phyloP scores from a whole-genome alignment of 2,797 vertebrate species.

The Glyptemys insculpta region DNA sequence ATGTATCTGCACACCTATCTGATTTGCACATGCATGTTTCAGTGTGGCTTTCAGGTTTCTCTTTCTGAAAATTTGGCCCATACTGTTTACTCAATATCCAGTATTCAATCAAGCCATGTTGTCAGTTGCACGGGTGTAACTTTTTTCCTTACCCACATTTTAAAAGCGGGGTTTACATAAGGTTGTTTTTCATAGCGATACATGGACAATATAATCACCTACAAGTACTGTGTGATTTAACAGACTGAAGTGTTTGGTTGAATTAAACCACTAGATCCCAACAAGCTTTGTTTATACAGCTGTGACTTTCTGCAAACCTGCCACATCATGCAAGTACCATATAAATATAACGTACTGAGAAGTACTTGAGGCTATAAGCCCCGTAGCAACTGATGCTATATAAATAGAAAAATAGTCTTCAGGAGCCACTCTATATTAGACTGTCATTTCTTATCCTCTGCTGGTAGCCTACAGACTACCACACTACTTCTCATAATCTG shows the following conservation, averaged over 20 bases:
- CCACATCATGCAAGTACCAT: background rate
- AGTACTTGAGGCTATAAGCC: background rate
- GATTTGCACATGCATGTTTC: background rate
- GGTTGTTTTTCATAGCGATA: slow-evolving; percentile 8
- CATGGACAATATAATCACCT: background rate
- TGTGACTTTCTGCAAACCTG: slow-evolving; percentile 42
- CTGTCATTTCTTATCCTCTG: background rate
- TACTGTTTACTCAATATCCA: background rate
- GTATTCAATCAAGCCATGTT: background rate
- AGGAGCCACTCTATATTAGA: slow-evolving; percentile 58
- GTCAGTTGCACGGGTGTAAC: background rate
- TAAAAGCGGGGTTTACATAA: background rate
- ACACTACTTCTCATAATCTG: background rate
- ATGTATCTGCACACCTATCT: background rate
- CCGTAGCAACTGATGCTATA: slow-evolving; percentile 49
- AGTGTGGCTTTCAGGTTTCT: background rate
- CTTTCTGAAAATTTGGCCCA: background rate
- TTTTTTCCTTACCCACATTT: background rate
- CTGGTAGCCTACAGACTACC: background rate
- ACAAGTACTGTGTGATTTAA: slow-evolving; percentile 34
- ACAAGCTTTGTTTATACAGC: slow-evolving; percentile 65
- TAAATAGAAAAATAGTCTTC: slow-evolving; percentile 60
- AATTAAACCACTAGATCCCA: slow-evolving; percentile 37
- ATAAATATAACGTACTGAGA: slow-evolving; percentile 71
- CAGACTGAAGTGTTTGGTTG: slow-evolving; percentile 15